Evolutionary conservation across 2,888 invertebrate species (phyloP), one percentile per base, ranked within the genome.

Genomic region (Apamea anceps): DNA sequence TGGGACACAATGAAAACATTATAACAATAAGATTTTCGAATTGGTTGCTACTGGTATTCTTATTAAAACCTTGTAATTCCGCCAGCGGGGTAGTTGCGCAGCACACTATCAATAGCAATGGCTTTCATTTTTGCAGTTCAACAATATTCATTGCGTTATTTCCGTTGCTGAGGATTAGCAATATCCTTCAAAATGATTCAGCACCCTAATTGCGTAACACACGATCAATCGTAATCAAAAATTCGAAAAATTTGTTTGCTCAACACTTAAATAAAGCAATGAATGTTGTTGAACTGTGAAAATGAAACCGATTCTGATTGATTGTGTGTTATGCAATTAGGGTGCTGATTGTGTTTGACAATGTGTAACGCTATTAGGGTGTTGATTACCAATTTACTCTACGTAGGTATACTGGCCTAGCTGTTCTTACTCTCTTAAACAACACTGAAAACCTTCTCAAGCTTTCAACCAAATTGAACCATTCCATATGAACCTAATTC

Each of bases 381-480:
- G 25, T 57, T 57, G 37, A 10, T 76, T n/a, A 70, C 32, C 63
- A 70, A 75, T 63, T 48, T 73, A 72, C 54, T 72, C 15, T 48
- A n/a, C n/a, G 32, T 80, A 37, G 12, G 42, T 62, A 70, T 54
- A 51, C 45, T 54, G 15, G 57, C 18, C 7, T n/a, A 75, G 18
- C 48, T 65, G 42, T 63, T 65, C 8, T 25, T 71, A 62, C 2
- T 51, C 45, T 25, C 18, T 2, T 74, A 60, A 77, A 71, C 21
- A 73, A 72, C 57, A 60, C 54, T 62, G 32, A n/a, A 72, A 81
- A 73, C 68, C 13, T 66, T 51, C 13, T 32, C 32, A 80, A 75
- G 75, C 80, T 85, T 81, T 83, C 67, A 79, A 77, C 51, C 8
- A 79, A 82, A 82, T 82, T 74, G 75, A 76, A 73, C n/a, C 65